These are phyloP conservation scores for Cyaniris semiargus DNA, from an alignment of 2,888 invertebrate species.

Conservation along the genomic window DNA sequence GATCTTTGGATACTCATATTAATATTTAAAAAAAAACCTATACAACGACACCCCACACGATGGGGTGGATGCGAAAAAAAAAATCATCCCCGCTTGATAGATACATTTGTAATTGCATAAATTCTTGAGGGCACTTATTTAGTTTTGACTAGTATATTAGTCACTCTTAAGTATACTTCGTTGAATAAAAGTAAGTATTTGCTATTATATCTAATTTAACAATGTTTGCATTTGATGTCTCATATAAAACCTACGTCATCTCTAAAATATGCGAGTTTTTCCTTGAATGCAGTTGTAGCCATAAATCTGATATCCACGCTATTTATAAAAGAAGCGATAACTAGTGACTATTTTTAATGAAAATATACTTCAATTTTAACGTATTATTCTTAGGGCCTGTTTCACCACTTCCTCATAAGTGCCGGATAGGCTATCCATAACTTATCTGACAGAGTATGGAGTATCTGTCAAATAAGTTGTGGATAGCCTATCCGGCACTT, in stretches of 20 bases:
- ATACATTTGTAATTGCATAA: too few relatives aligned
- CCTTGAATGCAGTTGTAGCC: conserved; percentile 9
- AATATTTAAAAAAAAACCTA: too few relatives aligned
- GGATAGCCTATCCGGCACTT: neutral
- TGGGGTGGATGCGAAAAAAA: too few relatives aligned
- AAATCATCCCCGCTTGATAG: too few relatives aligned
- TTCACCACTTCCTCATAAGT: neutral
- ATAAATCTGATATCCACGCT: neutral
- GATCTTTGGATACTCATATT: too few relatives aligned
- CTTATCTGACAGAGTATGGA: neutral
- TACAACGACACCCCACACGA: too few relatives aligned
- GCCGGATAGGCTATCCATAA: neutral
- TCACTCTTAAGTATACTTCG: too few relatives aligned
- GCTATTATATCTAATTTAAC: neutral
- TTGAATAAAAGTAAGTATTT: neutral
- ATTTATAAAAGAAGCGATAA: neutral
- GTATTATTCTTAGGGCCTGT: neutral
- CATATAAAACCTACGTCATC: neutral
- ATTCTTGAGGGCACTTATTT: too few relatives aligned
- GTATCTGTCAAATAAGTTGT: too few relatives aligned
- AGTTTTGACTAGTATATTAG: too few relatives aligned
- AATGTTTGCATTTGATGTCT: neutral
- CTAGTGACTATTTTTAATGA: neutral
- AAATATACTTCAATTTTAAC: neutral
- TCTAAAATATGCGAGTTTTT: conserved; percentile 10